phyloP scores from a whole-genome alignment of 53 echinoderm and acorn worm genomes.

The Antedon mediterranea region DNA sequence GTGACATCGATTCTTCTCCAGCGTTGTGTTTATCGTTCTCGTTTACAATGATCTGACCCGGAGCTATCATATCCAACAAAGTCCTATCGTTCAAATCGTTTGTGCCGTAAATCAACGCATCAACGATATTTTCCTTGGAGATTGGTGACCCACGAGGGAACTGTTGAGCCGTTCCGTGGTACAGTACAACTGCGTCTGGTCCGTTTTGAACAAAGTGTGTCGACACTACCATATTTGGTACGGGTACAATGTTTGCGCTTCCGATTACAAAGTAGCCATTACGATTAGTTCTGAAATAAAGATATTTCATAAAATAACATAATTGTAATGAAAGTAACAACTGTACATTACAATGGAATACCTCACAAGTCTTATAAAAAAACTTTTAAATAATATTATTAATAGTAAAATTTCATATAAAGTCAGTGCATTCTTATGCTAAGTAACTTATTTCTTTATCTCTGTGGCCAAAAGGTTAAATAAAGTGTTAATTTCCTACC shows the following conservation, averaged over 20 bases:
- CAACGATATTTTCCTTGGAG: conserved; percentile 36
- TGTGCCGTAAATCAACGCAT: conserved; percentile 55
- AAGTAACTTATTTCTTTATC: no score
- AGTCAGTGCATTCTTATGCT: no score
- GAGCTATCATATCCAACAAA: conserved; percentile 43
- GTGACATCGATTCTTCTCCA: conserved; percentile 35
- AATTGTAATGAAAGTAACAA: no score
- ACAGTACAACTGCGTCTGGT: conserved; percentile 77
- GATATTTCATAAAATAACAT: no score
- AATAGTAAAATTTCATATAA: no score
- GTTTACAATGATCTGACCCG: conserved; percentile 45
- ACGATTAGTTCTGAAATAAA: conserved; percentile 31
- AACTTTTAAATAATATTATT: no score
- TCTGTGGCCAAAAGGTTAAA: no score
- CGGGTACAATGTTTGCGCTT: conserved; percentile 16
- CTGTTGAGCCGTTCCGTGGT: conserved; percentile 20
- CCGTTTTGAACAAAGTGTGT: conserved; percentile 61
- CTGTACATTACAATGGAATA: no score
- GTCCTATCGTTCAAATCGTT: conserved; percentile 11
- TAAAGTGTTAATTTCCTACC: no score
- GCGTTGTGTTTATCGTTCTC: conserved; percentile 15
- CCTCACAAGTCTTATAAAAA: no score
- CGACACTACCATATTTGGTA: conserved; percentile 32
- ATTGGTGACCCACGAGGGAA: conserved; percentile 46
- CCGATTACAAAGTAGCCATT: conserved; percentile 46